Evolutionary conservation across 2,888 invertebrate species (phyloP), one percentile per base, ranked within the genome.

Genomic region (Pyrocoelia pectoralis): DNA sequence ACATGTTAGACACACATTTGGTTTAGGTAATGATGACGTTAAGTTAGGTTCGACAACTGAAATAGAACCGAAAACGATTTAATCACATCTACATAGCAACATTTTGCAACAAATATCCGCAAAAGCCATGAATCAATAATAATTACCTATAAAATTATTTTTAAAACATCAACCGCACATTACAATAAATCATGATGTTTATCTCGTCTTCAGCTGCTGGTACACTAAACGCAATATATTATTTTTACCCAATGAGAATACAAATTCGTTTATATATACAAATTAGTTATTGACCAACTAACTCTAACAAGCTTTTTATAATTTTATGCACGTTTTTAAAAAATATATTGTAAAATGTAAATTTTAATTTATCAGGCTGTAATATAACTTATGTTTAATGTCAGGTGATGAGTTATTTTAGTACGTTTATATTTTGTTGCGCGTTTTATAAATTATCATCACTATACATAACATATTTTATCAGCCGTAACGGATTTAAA

Each of bases 401-500:
- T 46, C 17, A 18, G 17, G n/a, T 24, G 41, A 10, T 54, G 10
- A 14, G 14, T 41, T 14, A 40, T 19, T 40, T 17, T 33, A 33
- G 13, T 17, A 13, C 19, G 46, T 29, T 38, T 58, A 58, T 52
- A 50, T 58, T 58, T 50, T 12, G 15, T 6, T 33, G 12, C n/a
- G 29, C 19, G 10, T 51, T 43, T 13, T 49, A 55, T 58, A 58
- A 50, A 54, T 63, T 63, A 63, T 55, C 54, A 54, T 57, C 49
- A 41, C 38, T 43, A 43, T 43, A 46, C 54, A 43, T 58, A 63
- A 55, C 38, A 63, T 61, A 65, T 61, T 65, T 61, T 65, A 62
- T 58, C 57, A 49, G 54, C 46, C 57, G 62, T 66, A 62, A 56
- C 52, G 48, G 48, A 58, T 62, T 60, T 64, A 64, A 64, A 64